These are phyloP conservation scores for Macrotis lagotis DNA, from an alignment of 2,113 vertebrate species.

Conservation along the genomic window DNA sequence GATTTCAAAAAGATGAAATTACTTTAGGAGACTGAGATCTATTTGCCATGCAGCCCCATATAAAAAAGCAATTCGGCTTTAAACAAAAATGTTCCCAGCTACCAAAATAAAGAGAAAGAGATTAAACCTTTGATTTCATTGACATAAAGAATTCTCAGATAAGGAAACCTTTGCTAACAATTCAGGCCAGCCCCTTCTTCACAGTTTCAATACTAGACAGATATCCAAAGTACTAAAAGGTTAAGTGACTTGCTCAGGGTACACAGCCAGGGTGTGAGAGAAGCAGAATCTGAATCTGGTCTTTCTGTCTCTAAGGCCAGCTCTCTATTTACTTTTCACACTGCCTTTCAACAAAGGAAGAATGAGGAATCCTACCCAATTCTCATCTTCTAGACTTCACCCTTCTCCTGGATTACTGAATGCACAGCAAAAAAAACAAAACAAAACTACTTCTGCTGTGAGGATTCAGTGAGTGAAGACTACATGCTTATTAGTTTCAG, in stretches of 20 bases:
- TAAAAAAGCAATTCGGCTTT: neutral
- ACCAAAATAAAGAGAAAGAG: neutral
- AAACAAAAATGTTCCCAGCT: neutral
- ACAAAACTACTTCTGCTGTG: neutral
- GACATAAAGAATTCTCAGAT: neutral
- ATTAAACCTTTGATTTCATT: neutral
- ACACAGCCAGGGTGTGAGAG: neutral
- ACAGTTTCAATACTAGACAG: neutral
- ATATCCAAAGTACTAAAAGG: neutral
- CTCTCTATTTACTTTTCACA: neutral
- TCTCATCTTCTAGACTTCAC: neutral
- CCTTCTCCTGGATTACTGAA: neutral
- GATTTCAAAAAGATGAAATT: neutral
- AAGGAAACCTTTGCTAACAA: neutral
- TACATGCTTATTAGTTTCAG: neutral
- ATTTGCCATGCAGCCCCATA: neutral
- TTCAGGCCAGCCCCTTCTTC: neutral
- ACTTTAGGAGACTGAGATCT: neutral
- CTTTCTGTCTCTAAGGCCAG: neutral
- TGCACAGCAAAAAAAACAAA: neutral
- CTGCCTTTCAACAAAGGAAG: neutral
- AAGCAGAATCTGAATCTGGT: neutral
- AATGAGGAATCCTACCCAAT: neutral
- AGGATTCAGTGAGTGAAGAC: neutral
- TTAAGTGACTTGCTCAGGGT: neutral